A percentile compares a stretch with the other conserved stretches of the same genome.
These are phyloP conservation scores for Acrocephalus scirpaceus DNA, from an alignment of 2,797 vertebrate species.

Conservation along the genomic window DNA sequence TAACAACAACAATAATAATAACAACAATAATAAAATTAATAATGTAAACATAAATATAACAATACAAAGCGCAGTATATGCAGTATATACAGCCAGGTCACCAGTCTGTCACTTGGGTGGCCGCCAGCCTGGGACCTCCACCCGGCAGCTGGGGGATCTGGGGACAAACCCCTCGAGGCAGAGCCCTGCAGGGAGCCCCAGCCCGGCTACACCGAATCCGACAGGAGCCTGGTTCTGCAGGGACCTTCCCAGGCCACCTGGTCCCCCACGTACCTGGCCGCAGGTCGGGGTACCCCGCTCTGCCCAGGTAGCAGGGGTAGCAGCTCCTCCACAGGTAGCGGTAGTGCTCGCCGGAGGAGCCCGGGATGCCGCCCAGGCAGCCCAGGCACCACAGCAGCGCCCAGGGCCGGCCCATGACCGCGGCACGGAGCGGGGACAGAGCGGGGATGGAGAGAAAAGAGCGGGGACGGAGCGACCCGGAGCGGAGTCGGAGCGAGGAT, in stretches of 20 bases:
- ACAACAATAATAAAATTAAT: background rate
- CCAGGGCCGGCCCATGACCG: conserved; percentile 28
- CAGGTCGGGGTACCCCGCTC: conserved; percentile 67
- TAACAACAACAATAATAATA: background rate
- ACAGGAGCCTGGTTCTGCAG: accelerated
- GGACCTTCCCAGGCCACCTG: background rate
- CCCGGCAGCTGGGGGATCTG: too few species aligned
- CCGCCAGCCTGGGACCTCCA: background rate
- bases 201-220: background rate
- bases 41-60: background rate
- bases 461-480: background rate
- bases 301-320: conserved; percentile 83
- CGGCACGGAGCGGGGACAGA: background rate
- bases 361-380: conserved; percentile 55
- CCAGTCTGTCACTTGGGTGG: background rate
- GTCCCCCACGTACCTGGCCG: conserved; percentile 77
- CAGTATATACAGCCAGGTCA: background rate
- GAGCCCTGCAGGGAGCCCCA: background rate
- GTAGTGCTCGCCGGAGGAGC: conserved; percentile 70
- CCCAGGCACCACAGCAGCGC: conserved; percentile 57
- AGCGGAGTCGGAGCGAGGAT: background rate
- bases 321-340: conserved; percentile 84
- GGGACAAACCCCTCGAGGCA: background rate
- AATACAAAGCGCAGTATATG: background rate
- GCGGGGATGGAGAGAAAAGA: too few species aligned